These are phyloP conservation scores for Pollimyrus isidori DNA, from an alignment of 2,113 vertebrate species.

Conservation along the genomic window DNA sequence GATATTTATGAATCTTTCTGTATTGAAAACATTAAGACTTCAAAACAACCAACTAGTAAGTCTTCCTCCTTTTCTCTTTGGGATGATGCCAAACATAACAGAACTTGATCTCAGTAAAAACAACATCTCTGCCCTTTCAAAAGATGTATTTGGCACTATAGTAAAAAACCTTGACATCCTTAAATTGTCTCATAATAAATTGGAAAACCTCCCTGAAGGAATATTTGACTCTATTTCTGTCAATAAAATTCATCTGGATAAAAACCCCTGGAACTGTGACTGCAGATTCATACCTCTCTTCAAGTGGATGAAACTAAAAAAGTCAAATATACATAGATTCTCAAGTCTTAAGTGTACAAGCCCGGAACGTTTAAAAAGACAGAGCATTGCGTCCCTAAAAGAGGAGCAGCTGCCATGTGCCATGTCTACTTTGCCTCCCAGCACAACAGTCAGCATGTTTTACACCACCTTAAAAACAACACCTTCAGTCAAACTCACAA, in stretches of 20 bases:
- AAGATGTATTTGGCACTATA: constrained; percentile 45
- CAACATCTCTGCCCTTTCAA: constrained; percentile 49
- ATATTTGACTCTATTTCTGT: constrained; percentile 47
- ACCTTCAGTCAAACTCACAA: not conserved
- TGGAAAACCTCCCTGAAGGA: constrained; percentile 43
- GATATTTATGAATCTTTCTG: constrained; percentile 58
- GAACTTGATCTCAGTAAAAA: constrained; percentile 61
- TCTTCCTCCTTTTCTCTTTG: constrained; percentile 58
- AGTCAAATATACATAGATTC: constrained; percentile 29
- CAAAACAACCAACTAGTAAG: constrained; percentile 48
- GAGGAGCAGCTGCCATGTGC: constrained; percentile 54
- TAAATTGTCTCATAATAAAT: constrained; percentile 55
- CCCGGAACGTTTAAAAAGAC: constrained; percentile 41
- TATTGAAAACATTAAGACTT: constrained; percentile 52
- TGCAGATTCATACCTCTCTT: constrained; percentile 59
- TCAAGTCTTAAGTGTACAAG: not conserved
- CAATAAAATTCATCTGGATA: constrained; percentile 54
- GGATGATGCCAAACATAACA: constrained; percentile 44
- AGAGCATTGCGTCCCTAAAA: constrained; percentile 35
- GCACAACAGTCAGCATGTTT: constrained; percentile 2
- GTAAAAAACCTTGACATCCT: constrained; percentile 55
- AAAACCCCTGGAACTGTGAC: constrained; percentile 74
- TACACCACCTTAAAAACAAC: constrained; percentile 6
- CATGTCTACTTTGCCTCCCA: not conserved
- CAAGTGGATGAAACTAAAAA: constrained; percentile 44